Evolutionary conservation across 2,797 vertebrate species (phyloP).

Genomic region (Monodelphis domestica): DNA sequence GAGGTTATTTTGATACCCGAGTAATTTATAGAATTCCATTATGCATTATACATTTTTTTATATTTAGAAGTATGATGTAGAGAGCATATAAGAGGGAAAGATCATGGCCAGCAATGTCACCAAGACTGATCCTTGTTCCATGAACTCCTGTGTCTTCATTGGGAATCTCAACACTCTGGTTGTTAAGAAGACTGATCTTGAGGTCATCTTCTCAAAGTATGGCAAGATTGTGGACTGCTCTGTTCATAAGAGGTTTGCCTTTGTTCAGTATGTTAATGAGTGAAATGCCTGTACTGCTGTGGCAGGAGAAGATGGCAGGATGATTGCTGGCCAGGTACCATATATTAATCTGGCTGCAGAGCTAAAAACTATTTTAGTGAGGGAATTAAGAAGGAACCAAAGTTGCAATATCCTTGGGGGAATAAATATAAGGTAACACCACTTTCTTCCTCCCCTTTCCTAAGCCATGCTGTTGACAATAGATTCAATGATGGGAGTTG

Average conservation of each 20-base stretch:
- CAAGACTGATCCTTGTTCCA: slow-evolving; percentile 93
- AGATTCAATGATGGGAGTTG: too few relatives aligned
- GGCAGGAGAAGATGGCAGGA: slow-evolving; percentile 89
- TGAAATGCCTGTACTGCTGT: slow-evolving; percentile 90
- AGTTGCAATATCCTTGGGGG: too few relatives aligned
- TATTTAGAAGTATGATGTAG: not conserved
- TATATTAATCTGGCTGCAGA: too few relatives aligned
- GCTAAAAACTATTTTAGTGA: too few relatives aligned
- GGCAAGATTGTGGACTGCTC: slow-evolving; percentile 97
- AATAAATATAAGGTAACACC: too few relatives aligned
- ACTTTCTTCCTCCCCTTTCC: too few relatives aligned
- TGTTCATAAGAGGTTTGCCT: slow-evolving; percentile 96
- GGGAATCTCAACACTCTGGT: slow-evolving; percentile 97
- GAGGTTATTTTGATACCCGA: slow-evolving; percentile 21
- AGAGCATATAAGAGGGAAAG: too few relatives aligned
- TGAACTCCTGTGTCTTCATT: slow-evolving; percentile 96
- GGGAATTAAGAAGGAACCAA: too few relatives aligned
- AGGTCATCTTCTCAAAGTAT: slow-evolving; percentile 96
- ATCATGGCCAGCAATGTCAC: slow-evolving; percentile 95
- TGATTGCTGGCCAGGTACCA: slow-evolving; percentile 92
- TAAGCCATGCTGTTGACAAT: too few relatives aligned
- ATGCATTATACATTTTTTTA: not conserved
- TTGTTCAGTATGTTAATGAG: slow-evolving; percentile 92
- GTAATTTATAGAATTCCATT: not conserved
- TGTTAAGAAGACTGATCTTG: slow-evolving; percentile 95